Conservation (phyloP, 1,140 invertebrate genomes). For the Myzus persicae region DNA sequence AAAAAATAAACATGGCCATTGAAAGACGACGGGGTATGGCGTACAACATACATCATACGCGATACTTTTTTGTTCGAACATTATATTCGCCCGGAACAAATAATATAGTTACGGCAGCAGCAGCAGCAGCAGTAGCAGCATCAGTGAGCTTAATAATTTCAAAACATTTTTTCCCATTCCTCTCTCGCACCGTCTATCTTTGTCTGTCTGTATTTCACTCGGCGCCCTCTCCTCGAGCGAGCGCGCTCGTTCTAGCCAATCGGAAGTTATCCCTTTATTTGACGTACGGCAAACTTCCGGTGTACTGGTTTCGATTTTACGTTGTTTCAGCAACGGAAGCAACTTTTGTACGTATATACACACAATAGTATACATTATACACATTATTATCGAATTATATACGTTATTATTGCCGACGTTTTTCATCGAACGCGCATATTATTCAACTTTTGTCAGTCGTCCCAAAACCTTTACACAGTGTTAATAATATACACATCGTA, state of each 20-base stretch:
- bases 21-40: background rate
- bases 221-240: background rate
- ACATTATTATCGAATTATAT: background rate
- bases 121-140: too few species aligned
- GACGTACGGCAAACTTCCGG: conserved; percentile 33
- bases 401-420: background rate
- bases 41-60: too few species aligned
- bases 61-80: background rate
- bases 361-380: background rate
- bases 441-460: background rate
- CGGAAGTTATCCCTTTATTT: conserved; percentile 30
- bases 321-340: conserved; percentile 17
- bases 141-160: background rate
- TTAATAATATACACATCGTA: background rate
- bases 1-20: background rate
- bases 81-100: conserved; percentile 22
- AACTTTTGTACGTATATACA: background rate
- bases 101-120: background rate
- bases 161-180: background rate
- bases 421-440: background rate
- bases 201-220: background rate
- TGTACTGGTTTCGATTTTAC: conserved; percentile 3
- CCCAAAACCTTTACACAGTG: background rate
- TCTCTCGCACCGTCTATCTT: background rate
- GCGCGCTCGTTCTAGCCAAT: background rate